Evolutionary conservation across 2,888 invertebrate species (phyloP), one percentile per base, ranked within the genome.

Genomic region (Dichetophora obliterata): DNA sequence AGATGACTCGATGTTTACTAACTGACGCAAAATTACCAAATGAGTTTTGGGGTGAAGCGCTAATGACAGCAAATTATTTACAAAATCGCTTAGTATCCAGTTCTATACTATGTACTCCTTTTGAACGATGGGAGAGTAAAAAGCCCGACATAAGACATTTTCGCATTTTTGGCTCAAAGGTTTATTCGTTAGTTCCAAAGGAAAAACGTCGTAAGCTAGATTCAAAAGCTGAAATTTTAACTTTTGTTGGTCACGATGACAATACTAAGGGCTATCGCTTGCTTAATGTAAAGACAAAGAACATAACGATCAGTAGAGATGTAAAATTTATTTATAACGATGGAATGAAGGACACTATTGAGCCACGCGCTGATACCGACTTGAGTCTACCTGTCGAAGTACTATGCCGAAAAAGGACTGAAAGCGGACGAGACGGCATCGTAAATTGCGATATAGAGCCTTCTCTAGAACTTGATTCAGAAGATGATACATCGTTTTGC

Each of bases 141-240:
- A 16, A 16, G 14, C 65, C 52, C 5, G n/a, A 52, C 52, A 24
- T 65, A 31, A 27, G 37, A 4, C 27, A 57, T 16, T 70, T 70
- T 19, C 31, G 70, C 9, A 61, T 75, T 75, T 70, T 70, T 70
- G 63, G 75, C 22, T 48, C 57, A 43, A 70, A 70, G 3, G 34
- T 34, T 9, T 61, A 75, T 19, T 75, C 9, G n/a, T 70, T 3
- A 59, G 69, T 22, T 61, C 59, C 48, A 69, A 75, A 54, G 54
- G 66, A n/a, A 65, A 43, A 34, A 14, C n/a, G 8, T n/a, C n/a
- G n/a, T n/a, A n/a, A n/a, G n/a, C n/a, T n/a, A n/a, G n/a, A n/a
- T n/a, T n/a, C n/a, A n/a, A 66, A 37, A 54, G 43, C 66, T 3
- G 75, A 75, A 66, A 52, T 57, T 37, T 19, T 75, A 19, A 74